Evolutionary conservation across 2,888 invertebrate genomes (phyloP).

Genomic region (Lissonota sp.): DNA sequence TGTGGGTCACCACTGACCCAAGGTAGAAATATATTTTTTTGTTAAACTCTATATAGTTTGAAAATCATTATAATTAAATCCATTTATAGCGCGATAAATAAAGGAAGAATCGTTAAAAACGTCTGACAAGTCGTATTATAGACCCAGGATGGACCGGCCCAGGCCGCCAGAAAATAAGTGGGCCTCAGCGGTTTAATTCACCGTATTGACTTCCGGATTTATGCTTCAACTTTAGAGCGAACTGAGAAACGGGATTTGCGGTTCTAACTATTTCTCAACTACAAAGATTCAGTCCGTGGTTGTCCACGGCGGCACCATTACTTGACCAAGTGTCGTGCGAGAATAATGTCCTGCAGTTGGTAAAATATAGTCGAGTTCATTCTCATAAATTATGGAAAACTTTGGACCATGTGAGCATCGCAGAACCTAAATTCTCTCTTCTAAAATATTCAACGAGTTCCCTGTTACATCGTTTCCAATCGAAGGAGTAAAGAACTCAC

Average conservation of each 20-base stretch:
- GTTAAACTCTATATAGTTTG: no score
- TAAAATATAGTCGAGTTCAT: background rate
- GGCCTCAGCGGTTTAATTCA: no score
- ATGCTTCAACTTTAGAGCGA: background rate
- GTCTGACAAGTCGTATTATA: no score
- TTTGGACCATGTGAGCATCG: background rate
- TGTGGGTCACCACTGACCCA: no score
- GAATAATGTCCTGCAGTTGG: background rate
- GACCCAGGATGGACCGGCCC: no score
- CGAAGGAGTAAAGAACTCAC: background rate
- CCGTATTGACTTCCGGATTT: no score
- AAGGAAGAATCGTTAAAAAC: no score
- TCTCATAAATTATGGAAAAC: constrained; percentile 11
- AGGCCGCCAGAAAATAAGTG: no score
- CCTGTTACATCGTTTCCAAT: background rate
- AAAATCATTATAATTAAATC: no score
- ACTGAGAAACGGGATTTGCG: no score
- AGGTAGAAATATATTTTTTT: no score
- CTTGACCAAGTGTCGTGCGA: background rate
- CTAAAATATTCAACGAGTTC: background rate
- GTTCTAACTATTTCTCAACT: background rate
- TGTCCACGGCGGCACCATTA: background rate
- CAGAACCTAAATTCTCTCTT: background rate
- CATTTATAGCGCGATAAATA: no score
- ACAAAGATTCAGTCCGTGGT: background rate